Base-by-base conservation (phyloP, 1,140 invertebrate genomes). In the Conopomorpha cramerella region DNA sequence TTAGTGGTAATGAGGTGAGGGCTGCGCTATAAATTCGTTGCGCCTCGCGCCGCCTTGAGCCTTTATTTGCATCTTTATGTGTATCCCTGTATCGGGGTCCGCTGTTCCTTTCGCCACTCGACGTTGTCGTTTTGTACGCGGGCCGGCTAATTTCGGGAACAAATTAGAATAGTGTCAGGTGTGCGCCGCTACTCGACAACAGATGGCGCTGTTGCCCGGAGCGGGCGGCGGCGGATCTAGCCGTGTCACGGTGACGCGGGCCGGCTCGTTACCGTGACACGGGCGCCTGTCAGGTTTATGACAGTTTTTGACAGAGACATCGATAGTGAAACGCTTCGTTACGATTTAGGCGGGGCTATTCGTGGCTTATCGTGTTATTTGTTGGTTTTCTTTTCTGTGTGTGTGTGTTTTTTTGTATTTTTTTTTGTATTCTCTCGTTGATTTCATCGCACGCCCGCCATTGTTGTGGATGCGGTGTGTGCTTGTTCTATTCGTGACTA, bases 301-400 rank as follows among this genome's bases (percentile, higher is more conserved):
- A 74, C 70, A 71, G 62, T 68, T 68, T 66, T 64, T 64, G 66
- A 74, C 70, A 70, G 55, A 67, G 64, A 71, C 67, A 70, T 73
- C 70, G 66, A 70, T 74, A 67, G 55, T 52, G 50, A 48, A 55
- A 41, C 57, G 53, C 51, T 56, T 63, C 62, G 64, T 67, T 70
- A 67, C 58, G 40, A 43, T 27, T 54, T 47, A 51, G 57, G 65
- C 60, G 60, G 57, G 46, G 56, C 47, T 45, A 60, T 55, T 58
- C 49, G 19, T 66, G 62, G 65, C 57, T 49, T 56, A 59, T 51
- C 59, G 57, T 61, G 26, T 64, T 61, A 51, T 53, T 47, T 58
- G 53, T 63, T 60, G 64, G 54, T 51, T 57, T 51, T 63, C 67
- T 71, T 61, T 71, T 65, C 13, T 16, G n/a, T 14, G n/a, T 19